Conservation (phyloP, 2,797 vertebrate species). For the Clarias fuscus region DNA sequence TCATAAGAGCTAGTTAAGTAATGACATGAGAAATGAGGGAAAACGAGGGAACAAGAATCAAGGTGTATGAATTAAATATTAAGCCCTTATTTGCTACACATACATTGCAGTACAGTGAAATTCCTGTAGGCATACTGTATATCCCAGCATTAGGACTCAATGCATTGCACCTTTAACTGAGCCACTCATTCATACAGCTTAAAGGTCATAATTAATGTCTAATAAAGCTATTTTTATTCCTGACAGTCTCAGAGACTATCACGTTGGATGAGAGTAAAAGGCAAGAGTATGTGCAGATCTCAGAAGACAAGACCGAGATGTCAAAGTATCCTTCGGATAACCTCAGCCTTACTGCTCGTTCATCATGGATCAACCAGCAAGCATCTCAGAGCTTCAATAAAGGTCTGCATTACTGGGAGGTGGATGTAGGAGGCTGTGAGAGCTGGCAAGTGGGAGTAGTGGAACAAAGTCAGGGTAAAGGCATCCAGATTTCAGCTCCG, state of each 20-base stretch:
- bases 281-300: conserved; percentile 25
- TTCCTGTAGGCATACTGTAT: background rate
- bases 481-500: background rate
- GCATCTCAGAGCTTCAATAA: conserved; percentile 43
- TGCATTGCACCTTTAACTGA: background rate
- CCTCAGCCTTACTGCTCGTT: background rate
- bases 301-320: conserved; percentile 40
- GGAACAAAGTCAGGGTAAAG: background rate
- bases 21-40: background rate
- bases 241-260: conserved; percentile 47
- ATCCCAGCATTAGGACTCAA: background rate
- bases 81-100: background rate
- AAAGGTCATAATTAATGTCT: background rate
- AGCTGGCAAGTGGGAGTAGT: conserved; percentile 50
- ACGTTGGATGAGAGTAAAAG: conserved; percentile 36
- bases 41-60: background rate
- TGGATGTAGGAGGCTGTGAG: conserved; percentile 37
- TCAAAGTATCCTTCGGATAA: background rate
- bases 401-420: conserved; percentile 56
- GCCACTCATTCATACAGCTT: background rate
- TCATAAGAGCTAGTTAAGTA: background rate
- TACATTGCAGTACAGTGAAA: background rate
- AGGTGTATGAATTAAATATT: background rate
- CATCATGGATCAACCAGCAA: background rate
- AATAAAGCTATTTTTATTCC: background rate